Conservation (phyloP, 2,797 vertebrate genomes). For the Helicolenus hilgendorfi region DNA sequence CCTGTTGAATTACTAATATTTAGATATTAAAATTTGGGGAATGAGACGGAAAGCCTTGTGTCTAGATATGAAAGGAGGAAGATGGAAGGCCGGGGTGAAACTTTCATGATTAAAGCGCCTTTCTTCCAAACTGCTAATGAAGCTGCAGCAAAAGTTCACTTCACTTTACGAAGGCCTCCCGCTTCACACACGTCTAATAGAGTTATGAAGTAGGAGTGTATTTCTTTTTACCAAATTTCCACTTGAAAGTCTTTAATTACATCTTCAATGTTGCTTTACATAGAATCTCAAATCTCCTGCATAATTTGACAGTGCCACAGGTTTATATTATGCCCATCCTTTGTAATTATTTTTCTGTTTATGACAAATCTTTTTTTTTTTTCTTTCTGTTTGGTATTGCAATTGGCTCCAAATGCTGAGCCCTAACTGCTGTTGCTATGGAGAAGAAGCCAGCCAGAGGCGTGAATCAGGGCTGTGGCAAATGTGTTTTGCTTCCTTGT, state of each 20-base stretch:
- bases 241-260: slow-evolving; percentile 23
- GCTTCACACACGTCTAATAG: background rate
- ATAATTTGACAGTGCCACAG: slow-evolving; percentile 2
- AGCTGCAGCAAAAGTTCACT: slow-evolving; percentile 28
- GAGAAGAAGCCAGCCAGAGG: background rate
- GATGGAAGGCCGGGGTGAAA: slow-evolving; percentile 24
- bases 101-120: slow-evolving; percentile 55
- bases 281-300: background rate
- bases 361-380: background rate
- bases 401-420: background rate
- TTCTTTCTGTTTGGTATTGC: background rate
- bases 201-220: background rate
- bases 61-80: slow-evolving; percentile 2
- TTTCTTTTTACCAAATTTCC: slow-evolving; percentile 6
- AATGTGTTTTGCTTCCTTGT: background rate
- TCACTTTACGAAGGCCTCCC: background rate
- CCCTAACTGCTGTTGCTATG: background rate
- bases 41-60: slow-evolving; percentile 25
- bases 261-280: background rate
- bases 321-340: background rate
- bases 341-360: slow-evolving; percentile 12
- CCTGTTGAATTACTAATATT: slow-evolving; percentile 36
- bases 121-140: slow-evolving; percentile 56
- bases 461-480: background rate
- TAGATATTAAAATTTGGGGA: slow-evolving; percentile 29